Evolutionary conservation across 2,797 vertebrate genomes (phyloP), one percentile per base, ranked within the genome.

Genomic region (Carcharodon carcharias): DNA sequence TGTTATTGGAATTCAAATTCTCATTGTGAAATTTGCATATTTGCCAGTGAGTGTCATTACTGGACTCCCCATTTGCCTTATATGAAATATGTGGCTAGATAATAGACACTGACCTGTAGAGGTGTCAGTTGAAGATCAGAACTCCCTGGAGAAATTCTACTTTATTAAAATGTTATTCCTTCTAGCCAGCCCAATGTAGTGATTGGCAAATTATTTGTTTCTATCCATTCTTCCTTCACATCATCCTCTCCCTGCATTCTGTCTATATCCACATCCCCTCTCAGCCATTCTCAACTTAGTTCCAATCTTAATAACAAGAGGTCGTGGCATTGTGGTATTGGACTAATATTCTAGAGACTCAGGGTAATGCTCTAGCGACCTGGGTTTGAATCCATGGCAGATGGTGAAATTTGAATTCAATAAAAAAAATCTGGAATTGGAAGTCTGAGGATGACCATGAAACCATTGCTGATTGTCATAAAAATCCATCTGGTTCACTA

Each of bases 1-100:
- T 23, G 61, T 93, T 93, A 93, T 45, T 93, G 61, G n/a, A 93
- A 67, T 67, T 93, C 35, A 63, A 65, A 67, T 93, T 45, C 65
- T 93, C n/a, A 67, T 67, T 67, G 21, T 45, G 91, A 93, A 45
- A 63, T 67, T 67, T n/a, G 35, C 63, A 93, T 93, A 93, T 67
- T 67, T 93, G 91, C 45, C 9, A 67, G 61, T 0, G 9, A 45
- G 21, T 45, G 4, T 45, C 91, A 93, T 45, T 67, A 11, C n/a
- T 14, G 35, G 63, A 67, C 91, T 93, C 8, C 63, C 63, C n/a
- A 92, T 63, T 63, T 63, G n/a, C n/a, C 63, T 45, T 0, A 67
- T 45, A 45, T 67, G n/a, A 93, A 67, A 63, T 67, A n/a, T 23
- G n/a, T 28, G 9, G n/a, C 63, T 26, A 26, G 91, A 40, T 45